Evolutionary conservation across 2,113 vertebrate species (phyloP).

Genomic region (Aspiorhynchus laticeps): DNA sequence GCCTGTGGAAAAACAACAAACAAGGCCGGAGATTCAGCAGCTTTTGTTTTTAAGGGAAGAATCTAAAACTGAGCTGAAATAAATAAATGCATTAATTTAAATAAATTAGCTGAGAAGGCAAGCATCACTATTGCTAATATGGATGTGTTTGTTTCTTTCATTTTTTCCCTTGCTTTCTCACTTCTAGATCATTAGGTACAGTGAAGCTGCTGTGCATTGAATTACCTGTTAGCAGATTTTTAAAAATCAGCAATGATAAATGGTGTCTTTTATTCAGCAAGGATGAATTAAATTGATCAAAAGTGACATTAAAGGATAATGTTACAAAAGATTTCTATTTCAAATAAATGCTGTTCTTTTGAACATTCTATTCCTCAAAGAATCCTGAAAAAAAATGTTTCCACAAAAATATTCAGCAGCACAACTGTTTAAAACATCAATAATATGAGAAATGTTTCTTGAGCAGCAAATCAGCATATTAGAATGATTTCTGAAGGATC

Average conservation of each 20-base stretch:
- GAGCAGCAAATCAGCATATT: neutral
- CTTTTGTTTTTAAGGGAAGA: neutral
- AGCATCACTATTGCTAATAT: neutral
- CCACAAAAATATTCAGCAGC: neutral
- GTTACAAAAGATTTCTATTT: neutral
- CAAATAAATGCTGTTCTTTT: neutral
- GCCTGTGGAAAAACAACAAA: constrained; percentile 12
- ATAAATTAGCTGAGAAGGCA: neutral
- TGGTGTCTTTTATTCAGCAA: neutral
- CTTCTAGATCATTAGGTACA: neutral
- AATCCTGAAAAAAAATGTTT: neutral
- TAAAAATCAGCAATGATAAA: neutral
- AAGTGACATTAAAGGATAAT: neutral
- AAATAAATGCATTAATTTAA: neutral
- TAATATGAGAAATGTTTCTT: neutral
- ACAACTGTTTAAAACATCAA: neutral
- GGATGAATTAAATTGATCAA: neutral
- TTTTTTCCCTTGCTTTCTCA: neutral
- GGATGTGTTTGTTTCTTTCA: neutral
- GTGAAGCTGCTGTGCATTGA: neutral
- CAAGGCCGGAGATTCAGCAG: neutral
- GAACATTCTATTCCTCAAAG: no score
- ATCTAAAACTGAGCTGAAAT: neutral
- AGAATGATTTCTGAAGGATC: neutral
- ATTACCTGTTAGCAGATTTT: neutral